Evolutionary conservation across 2,113 vertebrate species (phyloP), one percentile per base, ranked within the genome.

Genomic region (Sterna hirundo): DNA sequence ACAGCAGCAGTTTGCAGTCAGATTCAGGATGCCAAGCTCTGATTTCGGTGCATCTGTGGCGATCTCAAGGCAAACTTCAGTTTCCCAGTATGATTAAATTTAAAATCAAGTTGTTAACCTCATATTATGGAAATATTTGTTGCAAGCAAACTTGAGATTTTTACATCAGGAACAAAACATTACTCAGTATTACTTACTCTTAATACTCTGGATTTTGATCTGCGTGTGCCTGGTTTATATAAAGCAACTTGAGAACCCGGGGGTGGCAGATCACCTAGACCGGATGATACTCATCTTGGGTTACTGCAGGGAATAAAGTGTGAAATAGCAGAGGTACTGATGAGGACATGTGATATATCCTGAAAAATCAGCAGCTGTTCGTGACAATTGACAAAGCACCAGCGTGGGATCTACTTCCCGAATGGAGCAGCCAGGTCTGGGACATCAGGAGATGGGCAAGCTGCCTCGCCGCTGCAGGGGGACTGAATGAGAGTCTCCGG

Each of bases 331-430:
- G 92, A 40, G 55, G n/a, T 80, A 17, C 85, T 65, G 92, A 51
- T 93, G 80, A 85, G 52, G 93, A 85, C 61, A 85, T 54, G 19
- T 22, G 87, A 69, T 94, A 89, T 9, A 60, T 72, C 89, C 85
- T 93, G 92, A 91, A 96, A 96, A 93, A 86, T 49, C 83, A 89
- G 25, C 97, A 97, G 95, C 93, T 97, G 95, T 64, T 94, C 1
- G 0, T 93, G 91, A 88, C 81, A 91, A 52, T 7, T 91, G 93
- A 83, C n/a, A 74, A 71, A 86, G 58, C 40, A 65, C 30, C 76
- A 78, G 12, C 9, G 65, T 77, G 66, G 69, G 44, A 65, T 69
- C 34, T 82, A 26, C 38, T 21, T 81, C 57, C 71, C 49, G 51
- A 94, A 10, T 21, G 60, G 65, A 80, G n/a, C n/a, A 57, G 70